Conservation (phyloP, 2,888 invertebrate species). For the Hanleya hanleyi region DNA sequence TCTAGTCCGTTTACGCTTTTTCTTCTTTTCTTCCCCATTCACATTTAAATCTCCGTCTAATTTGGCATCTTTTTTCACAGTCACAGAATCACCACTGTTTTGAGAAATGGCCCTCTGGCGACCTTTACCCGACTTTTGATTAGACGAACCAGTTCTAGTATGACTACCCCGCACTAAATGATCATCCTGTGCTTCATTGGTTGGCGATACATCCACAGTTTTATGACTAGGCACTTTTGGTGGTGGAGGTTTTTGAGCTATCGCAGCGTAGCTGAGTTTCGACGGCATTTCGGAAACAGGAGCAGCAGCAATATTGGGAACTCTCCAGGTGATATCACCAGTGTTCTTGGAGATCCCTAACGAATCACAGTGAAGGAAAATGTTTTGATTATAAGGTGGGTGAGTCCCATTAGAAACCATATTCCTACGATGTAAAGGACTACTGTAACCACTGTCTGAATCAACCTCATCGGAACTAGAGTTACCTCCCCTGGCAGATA, state of each 20-base stretch:
- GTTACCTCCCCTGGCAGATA: slow-evolving; percentile 9
- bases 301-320: neutral
- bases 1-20: slow-evolving; percentile 36
- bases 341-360: neutral
- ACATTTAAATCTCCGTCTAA: slow-evolving; percentile 11
- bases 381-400: neutral
- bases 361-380: neutral
- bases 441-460: slow-evolving; percentile 68
- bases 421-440: slow-evolving; percentile 61
- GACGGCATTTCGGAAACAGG: neutral
- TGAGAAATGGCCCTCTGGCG: neutral
- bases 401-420: slow-evolving; percentile 56
- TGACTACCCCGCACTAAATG: no score
- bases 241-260: neutral
- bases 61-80: slow-evolving; percentile 24
- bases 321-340: neutral
- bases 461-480: slow-evolving; percentile 44
- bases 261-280: neutral
- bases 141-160: no score
- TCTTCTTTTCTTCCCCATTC: slow-evolving; percentile 23
- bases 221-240: neutral
- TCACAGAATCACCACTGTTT: neutral
- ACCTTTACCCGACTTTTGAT: neutral
- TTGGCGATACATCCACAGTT: neutral
- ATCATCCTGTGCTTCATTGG: neutral